phyloP scores from a whole-genome alignment of 2,888 invertebrate species.

The Cepaea hortensis region DNA sequence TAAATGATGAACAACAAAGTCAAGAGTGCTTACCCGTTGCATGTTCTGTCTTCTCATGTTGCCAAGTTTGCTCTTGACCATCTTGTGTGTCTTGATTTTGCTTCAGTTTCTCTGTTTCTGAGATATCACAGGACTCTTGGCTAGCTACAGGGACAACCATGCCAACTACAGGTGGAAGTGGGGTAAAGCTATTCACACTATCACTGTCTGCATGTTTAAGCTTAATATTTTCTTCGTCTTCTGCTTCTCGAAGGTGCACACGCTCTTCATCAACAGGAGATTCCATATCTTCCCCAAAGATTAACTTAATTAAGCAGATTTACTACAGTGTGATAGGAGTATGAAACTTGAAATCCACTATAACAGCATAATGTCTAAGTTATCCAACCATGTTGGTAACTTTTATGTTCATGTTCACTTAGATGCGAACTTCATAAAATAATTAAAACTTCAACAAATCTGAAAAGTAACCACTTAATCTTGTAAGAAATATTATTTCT shows the following conservation, averaged over 20 bases:
- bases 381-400: no score
- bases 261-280: neutral
- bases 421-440: no score
- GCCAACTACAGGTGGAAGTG: conserved; percentile 5
- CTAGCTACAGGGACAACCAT: conserved; percentile 47
- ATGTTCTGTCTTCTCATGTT: conserved; percentile 1
- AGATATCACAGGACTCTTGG: conserved; percentile 44
- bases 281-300: conserved; percentile 5
- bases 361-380: no score
- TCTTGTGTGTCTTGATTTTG: neutral
- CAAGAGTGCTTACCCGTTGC: conserved; percentile 13
- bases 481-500: no score
- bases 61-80: conserved; percentile 17
- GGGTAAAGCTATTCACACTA: conserved; percentile 33
- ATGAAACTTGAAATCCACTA: no score
- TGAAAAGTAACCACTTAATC: no score
- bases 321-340: no score
- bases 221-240: conserved; percentile 17
- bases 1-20: no score
- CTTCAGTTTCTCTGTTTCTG: conserved; percentile 37
- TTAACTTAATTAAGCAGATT: neutral
- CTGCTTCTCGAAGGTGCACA: neutral
- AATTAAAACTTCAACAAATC: no score
- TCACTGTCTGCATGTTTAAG: conserved; percentile 46
- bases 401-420: no score